Percentiles rank a stretch among this genome's conserved stretches.
Evolutionary conservation across 2,113 vertebrate species (phyloP).

Genomic region (Neolamprologus variostigma): DNA sequence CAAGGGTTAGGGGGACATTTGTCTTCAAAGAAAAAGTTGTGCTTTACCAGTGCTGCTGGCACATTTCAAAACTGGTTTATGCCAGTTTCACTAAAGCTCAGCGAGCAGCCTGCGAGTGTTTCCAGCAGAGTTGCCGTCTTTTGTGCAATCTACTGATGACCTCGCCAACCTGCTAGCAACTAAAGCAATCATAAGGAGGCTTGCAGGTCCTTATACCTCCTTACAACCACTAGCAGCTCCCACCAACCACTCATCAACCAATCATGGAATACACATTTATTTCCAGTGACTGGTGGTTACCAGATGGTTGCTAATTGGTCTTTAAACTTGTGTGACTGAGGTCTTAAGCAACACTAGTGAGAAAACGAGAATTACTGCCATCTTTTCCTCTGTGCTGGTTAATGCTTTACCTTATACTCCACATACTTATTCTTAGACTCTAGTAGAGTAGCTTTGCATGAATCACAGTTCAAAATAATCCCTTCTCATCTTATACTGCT

Average conservation of each 20-base stretch:
- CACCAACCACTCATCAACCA: not conserved
- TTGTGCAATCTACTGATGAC: not conserved
- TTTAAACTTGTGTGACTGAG: not conserved
- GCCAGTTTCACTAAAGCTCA: fast-evolving
- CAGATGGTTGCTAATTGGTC: not conserved
- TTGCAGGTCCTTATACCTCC: not conserved
- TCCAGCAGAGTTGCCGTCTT: fast-evolving
- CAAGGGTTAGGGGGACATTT: not conserved
- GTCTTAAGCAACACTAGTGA: not conserved
- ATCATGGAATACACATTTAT: not conserved
- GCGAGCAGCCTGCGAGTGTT: fast-evolving
- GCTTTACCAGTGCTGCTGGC: not conserved
- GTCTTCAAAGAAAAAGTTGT: not conserved
- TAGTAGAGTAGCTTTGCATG: not conserved
- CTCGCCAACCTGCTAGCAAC: not conserved
- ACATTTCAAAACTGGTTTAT: fast-evolving
- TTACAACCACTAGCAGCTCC: not conserved
- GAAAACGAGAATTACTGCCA: not conserved
- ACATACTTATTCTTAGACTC: not conserved
- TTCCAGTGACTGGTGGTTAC: not conserved
- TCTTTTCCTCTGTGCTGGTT: not conserved
- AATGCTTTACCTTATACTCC: not conserved
- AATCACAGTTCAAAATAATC: not conserved
- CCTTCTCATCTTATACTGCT: not conserved
- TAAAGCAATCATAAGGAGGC: not conserved